A percentile compares a stretch with the other conserved stretches of the same genome.
phyloP scores from a whole-genome alignment of 2,797 vertebrate genomes.

The Orestias chungarensis region DNA sequence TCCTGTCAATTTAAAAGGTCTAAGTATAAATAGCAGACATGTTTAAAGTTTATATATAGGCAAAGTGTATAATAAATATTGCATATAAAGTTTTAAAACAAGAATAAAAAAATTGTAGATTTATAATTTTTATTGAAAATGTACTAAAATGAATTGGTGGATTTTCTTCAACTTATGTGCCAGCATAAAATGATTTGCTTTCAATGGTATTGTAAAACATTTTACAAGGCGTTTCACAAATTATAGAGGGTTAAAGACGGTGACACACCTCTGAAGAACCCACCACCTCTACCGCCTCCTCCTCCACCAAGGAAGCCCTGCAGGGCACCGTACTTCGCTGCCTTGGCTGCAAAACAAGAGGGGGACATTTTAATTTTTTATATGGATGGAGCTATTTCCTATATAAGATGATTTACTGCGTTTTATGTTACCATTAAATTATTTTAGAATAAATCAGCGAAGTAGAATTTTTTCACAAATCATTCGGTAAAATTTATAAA shows the following conservation, averaged over 20 bases:
- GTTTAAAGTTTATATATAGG: no score
- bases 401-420: not conserved
- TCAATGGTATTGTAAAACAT: not conserved
- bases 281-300: conserved; percentile 61
- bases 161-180: not conserved
- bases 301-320: conserved; percentile 81
- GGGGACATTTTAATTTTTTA: not conserved
- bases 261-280: conserved; percentile 81
- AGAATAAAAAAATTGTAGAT: no score
- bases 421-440: not conserved
- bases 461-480: not conserved
- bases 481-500: not conserved
- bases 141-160: not conserved
- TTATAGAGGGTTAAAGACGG: not conserved
- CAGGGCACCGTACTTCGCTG: conserved; percentile 87
- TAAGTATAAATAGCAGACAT: not conserved
- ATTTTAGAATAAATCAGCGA: not conserved
- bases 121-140: no score
- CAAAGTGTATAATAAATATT: no score
- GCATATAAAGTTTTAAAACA: no score
- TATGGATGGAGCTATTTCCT: not conserved
- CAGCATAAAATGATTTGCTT: not conserved
- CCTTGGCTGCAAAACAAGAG: conserved; percentile 81
- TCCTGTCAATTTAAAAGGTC: not conserved
- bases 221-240: not conserved